These are phyloP conservation scores for Cerceris ruficornis DNA, from an alignment of 2,888 invertebrate genomes.

Conservation along the genomic window DNA sequence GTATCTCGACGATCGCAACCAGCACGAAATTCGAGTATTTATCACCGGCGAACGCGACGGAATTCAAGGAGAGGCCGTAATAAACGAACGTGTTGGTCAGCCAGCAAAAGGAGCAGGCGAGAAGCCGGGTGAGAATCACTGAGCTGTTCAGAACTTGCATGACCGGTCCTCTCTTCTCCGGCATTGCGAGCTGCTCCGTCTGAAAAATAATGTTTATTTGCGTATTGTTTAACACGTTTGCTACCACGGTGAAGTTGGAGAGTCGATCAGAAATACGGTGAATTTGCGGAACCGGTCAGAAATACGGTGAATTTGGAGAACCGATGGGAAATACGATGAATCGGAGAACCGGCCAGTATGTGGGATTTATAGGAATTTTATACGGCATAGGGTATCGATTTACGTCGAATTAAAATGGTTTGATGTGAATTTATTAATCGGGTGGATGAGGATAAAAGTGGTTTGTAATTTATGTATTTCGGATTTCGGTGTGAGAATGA, in stretches of 20 bases:
- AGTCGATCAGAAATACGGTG: neutral
- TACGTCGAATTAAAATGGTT: no score
- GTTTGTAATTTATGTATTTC: no score
- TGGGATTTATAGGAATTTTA: no score
- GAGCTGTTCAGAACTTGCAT: conserved; percentile 83
- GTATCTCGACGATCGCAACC: conserved; percentile 87
- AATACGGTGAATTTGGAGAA: no score
- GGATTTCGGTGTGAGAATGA: no score
- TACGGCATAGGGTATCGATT: no score
- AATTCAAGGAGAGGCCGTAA: conserved; percentile 90
- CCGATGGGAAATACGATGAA: no score
- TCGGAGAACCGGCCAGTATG: no score
- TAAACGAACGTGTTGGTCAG: conserved; percentile 90
- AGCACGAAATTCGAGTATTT: conserved; percentile 90
- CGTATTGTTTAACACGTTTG: neutral
- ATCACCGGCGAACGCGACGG: conserved; percentile 89
- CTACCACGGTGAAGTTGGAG: neutral
- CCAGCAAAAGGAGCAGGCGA: conserved; percentile 91
- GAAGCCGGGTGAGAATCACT: conserved; percentile 83
- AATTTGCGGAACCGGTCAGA: neutral
- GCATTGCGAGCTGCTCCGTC: conserved; percentile 33
- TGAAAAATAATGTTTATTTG: conserved; percentile 22
- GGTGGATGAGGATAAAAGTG: no score
- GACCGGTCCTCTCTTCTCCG: conserved; percentile 62
- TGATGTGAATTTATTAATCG: no score